These are phyloP conservation scores for Pygmarrhopalites habei DNA, from an alignment of 1,140 invertebrate species.

Conservation along the genomic window DNA sequence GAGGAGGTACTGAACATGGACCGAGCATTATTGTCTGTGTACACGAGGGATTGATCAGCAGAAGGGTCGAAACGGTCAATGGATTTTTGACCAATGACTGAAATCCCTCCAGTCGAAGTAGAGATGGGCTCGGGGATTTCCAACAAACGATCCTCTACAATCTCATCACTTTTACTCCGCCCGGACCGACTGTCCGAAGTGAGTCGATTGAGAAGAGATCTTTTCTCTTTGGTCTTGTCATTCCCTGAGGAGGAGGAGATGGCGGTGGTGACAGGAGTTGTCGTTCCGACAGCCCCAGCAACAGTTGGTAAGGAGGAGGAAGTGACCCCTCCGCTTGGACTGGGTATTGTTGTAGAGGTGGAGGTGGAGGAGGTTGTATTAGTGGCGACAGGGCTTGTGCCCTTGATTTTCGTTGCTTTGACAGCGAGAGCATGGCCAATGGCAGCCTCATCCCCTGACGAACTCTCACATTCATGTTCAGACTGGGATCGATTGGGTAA, in stretches of 20 bases:
- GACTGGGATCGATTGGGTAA: conserved; percentile 20
- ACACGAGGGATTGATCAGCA: too few species aligned
- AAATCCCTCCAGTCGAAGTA: conserved; percentile 4
- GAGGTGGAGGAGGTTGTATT: too few species aligned
- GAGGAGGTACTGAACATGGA: conserved; percentile 6
- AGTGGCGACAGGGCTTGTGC: too few species aligned
- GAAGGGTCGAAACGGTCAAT: conserved; percentile 17
- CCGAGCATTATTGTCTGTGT: conserved; percentile 20
- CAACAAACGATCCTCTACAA: conserved; percentile 8
- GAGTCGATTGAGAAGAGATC: neutral
- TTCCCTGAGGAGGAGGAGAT: too few species aligned
- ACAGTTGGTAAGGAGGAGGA: too few species aligned
- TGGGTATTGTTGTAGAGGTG: too few species aligned
- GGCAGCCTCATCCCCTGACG: conserved; percentile 27
- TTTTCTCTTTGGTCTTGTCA: neutral
- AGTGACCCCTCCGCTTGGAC: too few species aligned
- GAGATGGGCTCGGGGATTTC: conserved; percentile 27
- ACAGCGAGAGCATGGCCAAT: too few species aligned
- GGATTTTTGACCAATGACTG: conserved; percentile 19
- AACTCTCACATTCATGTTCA: conserved; percentile 24
- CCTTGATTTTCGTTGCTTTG: too few species aligned
- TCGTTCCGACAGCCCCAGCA: too few species aligned
- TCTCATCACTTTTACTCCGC: neutral
- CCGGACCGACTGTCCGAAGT: neutral
- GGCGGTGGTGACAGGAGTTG: too few species aligned